Evolutionary conservation across 1,140 invertebrate genomes (phyloP), one percentile per base, ranked within the genome.

Genomic region (Drosophila dunni): DNA sequence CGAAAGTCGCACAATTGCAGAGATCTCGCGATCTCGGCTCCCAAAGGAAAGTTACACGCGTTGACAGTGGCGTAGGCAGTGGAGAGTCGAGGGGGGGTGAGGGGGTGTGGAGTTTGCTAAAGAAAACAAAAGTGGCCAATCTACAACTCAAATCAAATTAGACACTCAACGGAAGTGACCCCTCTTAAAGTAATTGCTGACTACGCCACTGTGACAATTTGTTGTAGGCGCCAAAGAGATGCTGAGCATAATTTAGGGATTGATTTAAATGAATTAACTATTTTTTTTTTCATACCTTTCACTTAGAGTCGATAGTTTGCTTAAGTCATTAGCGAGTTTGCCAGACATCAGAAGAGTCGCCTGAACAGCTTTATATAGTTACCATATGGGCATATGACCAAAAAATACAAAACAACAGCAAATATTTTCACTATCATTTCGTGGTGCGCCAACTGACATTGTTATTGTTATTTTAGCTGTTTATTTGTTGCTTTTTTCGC

Each of bases 381-480:
- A 54, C 50, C 67, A 70, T 78, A 78, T 76, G 42, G 67, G 51
- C 61, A 53, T 61, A 63, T 89, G 79, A 89, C 83, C 79, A 88
- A 88, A 85, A 29, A 29, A 29, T 29, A 29, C 24, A 5, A 29
- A 29, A 29, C 3, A 86, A 67, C 68, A 61, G 56, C 76, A 79
- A 83, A 79, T 81, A 89, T 88, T 88, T 88, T 88, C 83, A 88
- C 83, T 88, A 88, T 89, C 83, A 88, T 89, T 85, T 89, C 66
- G 84, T 75, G 72, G 56, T 46, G 61, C 50, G 70, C 48, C 66
- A 88, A 36, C 36, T 56, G 53, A 58, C 75, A 85, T 81, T 85
- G 78, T 85, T 85, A 73, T 56, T 76, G 51, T 50, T 46, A 38
- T 56, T 61, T 70, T 72, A 70, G 50, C 46, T 63, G 71, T 69